Evolutionary conservation across 2,888 invertebrate species (phyloP).

Genomic region (Azorinus chamasolen): DNA sequence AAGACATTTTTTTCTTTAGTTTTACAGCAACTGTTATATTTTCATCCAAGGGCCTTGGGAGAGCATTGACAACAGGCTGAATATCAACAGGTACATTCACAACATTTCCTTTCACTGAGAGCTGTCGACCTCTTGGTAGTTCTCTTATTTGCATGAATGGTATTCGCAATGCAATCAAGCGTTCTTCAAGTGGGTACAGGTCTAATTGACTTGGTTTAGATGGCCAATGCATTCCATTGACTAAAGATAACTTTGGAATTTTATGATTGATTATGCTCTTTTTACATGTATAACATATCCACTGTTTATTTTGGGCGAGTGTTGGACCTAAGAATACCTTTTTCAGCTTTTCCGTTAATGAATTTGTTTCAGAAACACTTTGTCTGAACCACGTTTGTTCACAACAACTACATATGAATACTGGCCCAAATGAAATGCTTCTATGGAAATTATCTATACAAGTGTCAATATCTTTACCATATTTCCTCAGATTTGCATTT

Average conservation of each 20-base stretch:
- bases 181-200: slow-evolving; percentile 9
- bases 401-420: slow-evolving; percentile 8
- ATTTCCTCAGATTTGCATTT: neutral
- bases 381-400: slow-evolving; percentile 22
- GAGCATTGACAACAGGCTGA: slow-evolving; percentile 32
- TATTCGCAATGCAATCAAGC: slow-evolving; percentile 26
- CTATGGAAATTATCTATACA: slow-evolving; percentile 15
- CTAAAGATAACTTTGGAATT: slow-evolving; percentile 4
- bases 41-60: slow-evolving; percentile 33
- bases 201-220: slow-evolving; percentile 5
- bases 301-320: slow-evolving; percentile 1
- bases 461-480: neutral
- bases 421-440: slow-evolving; percentile 6
- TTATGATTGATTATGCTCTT: slow-evolving; percentile 1
- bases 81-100: slow-evolving; percentile 66
- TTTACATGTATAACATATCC: slow-evolving; percentile 19
- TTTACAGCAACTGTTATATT: slow-evolving; percentile 52
- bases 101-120: slow-evolving; percentile 55
- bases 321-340: neutral
- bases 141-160: slow-evolving; percentile 12
- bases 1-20: slow-evolving; percentile 54
- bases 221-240: slow-evolving; percentile 15
- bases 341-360: neutral
- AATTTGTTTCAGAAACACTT: slow-evolving; percentile 10
- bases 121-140: slow-evolving; percentile 43